Evolutionary conservation across 2,797 vertebrate genomes (phyloP).

Genomic region (Remorina albescens): DNA sequence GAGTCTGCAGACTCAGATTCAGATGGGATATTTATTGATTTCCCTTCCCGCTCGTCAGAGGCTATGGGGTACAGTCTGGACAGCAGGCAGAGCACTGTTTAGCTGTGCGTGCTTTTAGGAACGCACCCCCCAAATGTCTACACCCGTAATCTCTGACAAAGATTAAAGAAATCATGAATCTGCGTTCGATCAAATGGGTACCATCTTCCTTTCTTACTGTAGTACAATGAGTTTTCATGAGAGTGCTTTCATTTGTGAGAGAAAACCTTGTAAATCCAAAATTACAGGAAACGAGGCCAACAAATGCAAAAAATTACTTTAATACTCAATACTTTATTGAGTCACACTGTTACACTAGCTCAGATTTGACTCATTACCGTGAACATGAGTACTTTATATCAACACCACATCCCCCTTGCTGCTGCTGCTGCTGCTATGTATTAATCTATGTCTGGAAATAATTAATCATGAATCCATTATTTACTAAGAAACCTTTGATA

Average conservation of each 20-base stretch:
- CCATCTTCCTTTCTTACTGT: conserved; percentile 48
- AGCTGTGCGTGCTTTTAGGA: conserved; percentile 62
- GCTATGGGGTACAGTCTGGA: conserved; percentile 84
- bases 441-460: conserved; percentile 7
- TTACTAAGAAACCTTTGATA: not conserved
- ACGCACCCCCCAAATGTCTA: conserved; percentile 14
- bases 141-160: conserved; percentile 36
- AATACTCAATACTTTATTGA: conserved; percentile 18
- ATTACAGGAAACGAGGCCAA: not conserved
- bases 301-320: not conserved
- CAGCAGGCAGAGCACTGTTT: conserved; percentile 91
- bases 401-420: not conserved
- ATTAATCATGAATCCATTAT: not conserved
- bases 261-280: conserved; percentile 42
- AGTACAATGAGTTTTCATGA: conserved; percentile 35
- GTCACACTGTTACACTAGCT: not conserved
- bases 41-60: conserved; percentile 88
- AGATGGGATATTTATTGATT: conserved; percentile 98
- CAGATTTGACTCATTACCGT: not conserved
- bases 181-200: conserved; percentile 53
- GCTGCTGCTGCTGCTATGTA: not conserved
- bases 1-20: conserved; percentile 94
- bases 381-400: not conserved
- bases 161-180: conserved; percentile 23
- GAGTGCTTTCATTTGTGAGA: conserved; percentile 57